Conservation (phyloP, 2,113 vertebrate genomes). For the Gracilinanus agilis region DNA sequence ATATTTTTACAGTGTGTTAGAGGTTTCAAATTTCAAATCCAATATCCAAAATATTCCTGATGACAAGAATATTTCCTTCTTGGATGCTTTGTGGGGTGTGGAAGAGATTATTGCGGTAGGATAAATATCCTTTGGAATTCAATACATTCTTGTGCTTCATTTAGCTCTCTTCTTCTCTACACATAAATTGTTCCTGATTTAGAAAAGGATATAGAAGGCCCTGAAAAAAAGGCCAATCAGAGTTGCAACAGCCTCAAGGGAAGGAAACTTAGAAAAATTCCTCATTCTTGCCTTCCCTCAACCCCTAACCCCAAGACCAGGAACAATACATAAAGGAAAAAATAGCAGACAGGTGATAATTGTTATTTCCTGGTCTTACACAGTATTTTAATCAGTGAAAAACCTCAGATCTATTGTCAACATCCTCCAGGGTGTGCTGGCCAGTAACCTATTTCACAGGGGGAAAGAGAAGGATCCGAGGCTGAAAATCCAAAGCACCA, state of each 20-base stretch:
- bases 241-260: conserved; percentile 48
- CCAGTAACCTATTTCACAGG: conserved; percentile 21
- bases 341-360: conserved; percentile 26
- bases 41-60: conserved; percentile 48
- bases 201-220: conserved; percentile 58
- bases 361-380: conserved; percentile 30
- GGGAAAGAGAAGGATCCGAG: neutral
- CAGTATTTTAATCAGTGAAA: neutral
- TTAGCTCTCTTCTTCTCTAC: conserved; percentile 64
- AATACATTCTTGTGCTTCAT: conserved; percentile 42
- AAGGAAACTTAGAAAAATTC: neutral
- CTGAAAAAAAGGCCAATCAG: conserved; percentile 46
- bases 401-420: conserved; percentile 44
- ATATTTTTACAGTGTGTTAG: conserved; percentile 28
- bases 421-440: neutral
- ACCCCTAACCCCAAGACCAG: neutral
- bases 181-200: conserved; percentile 40
- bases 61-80: neutral
- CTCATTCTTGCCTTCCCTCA: neutral
- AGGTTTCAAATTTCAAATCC: conserved; percentile 65
- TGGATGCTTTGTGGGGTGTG: conserved; percentile 1
- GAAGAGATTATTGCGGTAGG: conserved; percentile 54
- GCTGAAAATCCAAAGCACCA: neutral
- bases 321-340: neutral
- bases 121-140: conserved; percentile 69